Evolutionary conservation across 1,140 invertebrate species (phyloP).

Genomic region (Tetramorium parvispinum): DNA sequence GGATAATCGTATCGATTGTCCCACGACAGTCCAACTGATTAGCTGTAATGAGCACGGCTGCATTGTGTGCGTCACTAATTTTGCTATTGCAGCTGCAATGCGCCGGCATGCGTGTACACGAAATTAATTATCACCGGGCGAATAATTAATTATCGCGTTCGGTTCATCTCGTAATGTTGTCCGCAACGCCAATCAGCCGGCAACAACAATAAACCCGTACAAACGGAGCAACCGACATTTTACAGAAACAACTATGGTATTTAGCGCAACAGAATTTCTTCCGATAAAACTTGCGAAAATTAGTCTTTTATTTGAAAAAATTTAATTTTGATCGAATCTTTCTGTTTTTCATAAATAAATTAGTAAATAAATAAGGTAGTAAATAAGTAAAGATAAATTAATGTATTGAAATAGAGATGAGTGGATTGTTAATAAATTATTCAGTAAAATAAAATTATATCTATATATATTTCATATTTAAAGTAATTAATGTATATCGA

Average conservation of each 20-base stretch:
- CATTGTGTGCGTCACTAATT: conserved; percentile 48
- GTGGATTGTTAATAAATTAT: background rate
- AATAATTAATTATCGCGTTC: conserved; percentile 54
- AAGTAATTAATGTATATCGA: background rate
- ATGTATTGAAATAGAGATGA: no score
- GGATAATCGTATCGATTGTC: conserved; percentile 33
- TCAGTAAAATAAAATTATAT: background rate
- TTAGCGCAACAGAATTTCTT: background rate
- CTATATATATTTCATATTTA: background rate
- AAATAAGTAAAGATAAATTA: background rate
- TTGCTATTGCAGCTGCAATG: conserved; percentile 19
- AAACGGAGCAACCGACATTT: no score
- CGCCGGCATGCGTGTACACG: background rate
- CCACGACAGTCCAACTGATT: conserved; percentile 18
- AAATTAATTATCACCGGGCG: conserved; percentile 50
- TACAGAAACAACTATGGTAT: background rate
- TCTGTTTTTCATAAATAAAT: background rate
- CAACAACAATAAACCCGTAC: conserved; percentile 11
- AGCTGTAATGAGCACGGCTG: conserved; percentile 16
- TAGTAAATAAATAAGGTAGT: background rate
- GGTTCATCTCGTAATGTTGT: conserved; percentile 33
- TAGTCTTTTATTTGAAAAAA: background rate
- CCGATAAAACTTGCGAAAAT: background rate
- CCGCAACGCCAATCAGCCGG: conserved; percentile 4
- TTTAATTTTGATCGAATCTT: background rate